Evolutionary conservation across 2,888 invertebrate species (phyloP).

Genomic region (Diplolepis rosae): DNA sequence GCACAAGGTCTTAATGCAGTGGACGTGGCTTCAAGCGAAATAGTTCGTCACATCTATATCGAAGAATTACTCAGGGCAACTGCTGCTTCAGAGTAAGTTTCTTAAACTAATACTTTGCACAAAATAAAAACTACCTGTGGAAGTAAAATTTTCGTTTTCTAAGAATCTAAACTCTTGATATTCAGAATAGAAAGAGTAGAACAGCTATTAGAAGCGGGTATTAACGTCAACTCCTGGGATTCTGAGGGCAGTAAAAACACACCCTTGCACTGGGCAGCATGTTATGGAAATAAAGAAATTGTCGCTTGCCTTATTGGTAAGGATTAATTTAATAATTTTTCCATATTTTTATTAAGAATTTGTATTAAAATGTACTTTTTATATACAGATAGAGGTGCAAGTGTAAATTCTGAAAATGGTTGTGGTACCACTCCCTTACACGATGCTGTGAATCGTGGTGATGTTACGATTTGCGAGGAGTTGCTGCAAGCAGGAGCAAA

Average conservation of each 20-base stretch:
- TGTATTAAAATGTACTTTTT: background rate
- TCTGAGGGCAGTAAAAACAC: conserved; percentile 78
- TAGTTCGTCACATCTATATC: conserved; percentile 76
- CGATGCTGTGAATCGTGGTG: conserved; percentile 77
- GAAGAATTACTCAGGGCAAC: conserved; percentile 78
- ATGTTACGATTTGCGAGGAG: conserved; percentile 75
- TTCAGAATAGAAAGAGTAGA: conserved; percentile 76
- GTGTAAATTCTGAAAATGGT: conserved; percentile 77
- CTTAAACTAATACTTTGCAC: conserved; percentile 28
- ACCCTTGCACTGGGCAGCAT: conserved; percentile 80
- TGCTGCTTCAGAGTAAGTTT: conserved; percentile 77
- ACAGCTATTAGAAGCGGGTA: conserved; percentile 77
- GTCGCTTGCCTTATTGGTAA: conserved; percentile 77
- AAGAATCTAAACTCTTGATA: conserved; percentile 38
- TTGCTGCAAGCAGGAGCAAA: conserved; percentile 77
- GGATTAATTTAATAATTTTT: conserved; percentile 30
- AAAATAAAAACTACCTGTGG: background rate
- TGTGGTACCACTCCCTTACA: conserved; percentile 79
- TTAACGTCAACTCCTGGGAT: conserved; percentile 78
- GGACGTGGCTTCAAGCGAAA: conserved; percentile 74
- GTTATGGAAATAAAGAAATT: conserved; percentile 77
- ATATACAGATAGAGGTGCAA: conserved; percentile 76
- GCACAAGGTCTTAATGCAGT: conserved; percentile 76
- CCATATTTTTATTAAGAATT: background rate
- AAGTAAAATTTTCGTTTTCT: background rate